Base-by-base conservation (phyloP, 2,797 vertebrate genomes). In the Naso thynnoides region DNA sequence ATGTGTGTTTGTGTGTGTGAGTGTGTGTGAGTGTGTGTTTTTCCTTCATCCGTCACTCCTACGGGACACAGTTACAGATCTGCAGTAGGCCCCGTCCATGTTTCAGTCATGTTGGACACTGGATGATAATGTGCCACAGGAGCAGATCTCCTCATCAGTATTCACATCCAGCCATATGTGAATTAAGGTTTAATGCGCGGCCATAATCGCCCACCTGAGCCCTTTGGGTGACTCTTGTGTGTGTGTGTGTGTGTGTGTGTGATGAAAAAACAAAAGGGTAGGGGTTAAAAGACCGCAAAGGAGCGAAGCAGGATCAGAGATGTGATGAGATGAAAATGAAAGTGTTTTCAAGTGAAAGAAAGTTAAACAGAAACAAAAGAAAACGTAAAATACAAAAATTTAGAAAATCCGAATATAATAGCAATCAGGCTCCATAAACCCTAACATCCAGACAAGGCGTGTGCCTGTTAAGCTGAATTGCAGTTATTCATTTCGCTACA, bases 101-200 rank as follows among this genome's bases (percentile, higher is more conserved):
- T 36, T 68, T 31, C 56, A 61, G 36, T 52, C 79, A 50, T 56
- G 76, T 78, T 70, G 69, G 57, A 74, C 59, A 31, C 65, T 33
- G 59, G 59, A 47, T 57, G 76, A 86, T 78, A 73, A 73, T 81
- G 76, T 65, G 76, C 53, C 69, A 68, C 49, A 65, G 67, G 76
- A 79, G 70, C 85, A 86, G 83, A 93, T 92, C 90, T 86, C 71
- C 88, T 93, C 86, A 93, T 94, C 83, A 91, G 88, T 76, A 94
- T 94, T 93, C 92, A 90, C 29, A 88, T 77, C 79, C 76, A 82
- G 66, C 57, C 73, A 65, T 76, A 81, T 84, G 84, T 82, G 84
- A 88, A 86, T 92, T 88, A 86, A 82, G 78, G 71, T 81, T 86
- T 89, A 91, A 90, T 89, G 84, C 83, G 74, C 11, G 6, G 41